Evolutionary conservation across 2,113 vertebrate species (phyloP), one percentile per base, ranked within the genome.

Genomic region (Hiodon alosoides): DNA sequence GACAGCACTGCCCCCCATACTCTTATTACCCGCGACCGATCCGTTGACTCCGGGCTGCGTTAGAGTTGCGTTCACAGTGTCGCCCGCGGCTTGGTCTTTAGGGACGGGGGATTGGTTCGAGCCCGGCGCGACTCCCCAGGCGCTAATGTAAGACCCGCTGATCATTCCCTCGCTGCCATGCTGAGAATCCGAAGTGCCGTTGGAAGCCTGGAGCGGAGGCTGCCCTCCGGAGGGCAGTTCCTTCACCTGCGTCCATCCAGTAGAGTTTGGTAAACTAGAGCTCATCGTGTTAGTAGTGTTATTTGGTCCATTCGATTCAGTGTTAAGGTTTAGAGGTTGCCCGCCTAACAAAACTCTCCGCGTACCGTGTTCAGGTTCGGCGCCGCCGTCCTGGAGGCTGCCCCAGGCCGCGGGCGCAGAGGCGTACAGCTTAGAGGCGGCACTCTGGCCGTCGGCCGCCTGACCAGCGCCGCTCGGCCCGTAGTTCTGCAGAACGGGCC

Each of bases 241-340:
- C 3, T 78, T 93, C 82, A 91, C 91, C 83, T 95, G 95, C 90
- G 92, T 88, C 79, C 94, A 95, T 92, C 94, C 91, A 85, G 93
- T 93, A 90, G 95, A 94, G 95, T 97, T 97, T 95, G 96, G 95
- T 96, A 95, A 95, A 95, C 92, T 95, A 94, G 97, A 99, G 95
- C 95, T 98, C 93, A 95, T 91, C 91, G 93, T 94, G 93, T 98
- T 97, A 95, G 95, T 98, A 98, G 97, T 98, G 96, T 98, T 96
- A 95, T 95, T 98, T 97, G 95, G 96, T 98, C 96, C 97, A 87
- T 94, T 94, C 89, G 92, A 90, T 93, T 98, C 97, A 94, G 95
- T 93, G 96, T 95, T 94, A 87, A 94, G 93, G 91, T 94, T 95
- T 85, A 94, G 91, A 93, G 94, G 92, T 90, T 94, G 95, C 89